A percentile compares a stretch with the other conserved stretches of the same genome.
Conservation (phyloP, 2,888 invertebrate species). For the Dugesia japonica region DNA sequence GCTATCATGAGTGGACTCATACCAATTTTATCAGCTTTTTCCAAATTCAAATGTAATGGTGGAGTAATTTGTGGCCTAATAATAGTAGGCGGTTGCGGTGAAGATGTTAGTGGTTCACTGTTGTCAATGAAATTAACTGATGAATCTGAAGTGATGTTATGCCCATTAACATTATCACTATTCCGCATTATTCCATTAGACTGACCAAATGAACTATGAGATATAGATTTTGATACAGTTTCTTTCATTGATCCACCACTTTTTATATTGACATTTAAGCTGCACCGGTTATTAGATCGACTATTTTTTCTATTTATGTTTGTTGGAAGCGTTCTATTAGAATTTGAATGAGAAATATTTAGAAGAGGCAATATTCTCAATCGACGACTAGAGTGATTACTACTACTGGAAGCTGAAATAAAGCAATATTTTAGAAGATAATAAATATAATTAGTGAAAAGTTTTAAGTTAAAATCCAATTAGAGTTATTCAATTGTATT, state of each 20-base stretch:
- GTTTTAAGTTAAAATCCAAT: too few species aligned
- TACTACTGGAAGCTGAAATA: neutral
- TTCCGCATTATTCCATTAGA: neutral
- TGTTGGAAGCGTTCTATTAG: neutral
- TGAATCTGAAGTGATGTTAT: neutral
- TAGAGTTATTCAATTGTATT: too few species aligned
- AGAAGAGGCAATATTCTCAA: neutral
- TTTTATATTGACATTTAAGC: slow-evolving; percentile 7
- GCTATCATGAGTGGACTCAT: slow-evolving; percentile 36
- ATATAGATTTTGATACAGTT: neutral
- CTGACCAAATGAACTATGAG: slow-evolving; percentile 7
- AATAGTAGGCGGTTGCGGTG: neutral
- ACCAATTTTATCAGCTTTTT: slow-evolving; percentile 34
- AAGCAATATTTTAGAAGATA: too few species aligned
- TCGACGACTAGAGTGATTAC: neutral
- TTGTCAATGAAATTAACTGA: neutral
- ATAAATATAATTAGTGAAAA: too few species aligned
- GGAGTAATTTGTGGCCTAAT: neutral
- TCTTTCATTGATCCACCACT: slow-evolving; percentile 7
- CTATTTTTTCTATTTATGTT: neutral
- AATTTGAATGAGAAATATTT: neutral
- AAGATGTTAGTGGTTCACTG: neutral
- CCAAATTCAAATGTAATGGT: slow-evolving; percentile 22
- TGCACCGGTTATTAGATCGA: slow-evolving; percentile 8
- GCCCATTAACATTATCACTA: neutral